Conservation (phyloP, 2,113 vertebrate genomes). For the Neogobius melanostomus region DNA sequence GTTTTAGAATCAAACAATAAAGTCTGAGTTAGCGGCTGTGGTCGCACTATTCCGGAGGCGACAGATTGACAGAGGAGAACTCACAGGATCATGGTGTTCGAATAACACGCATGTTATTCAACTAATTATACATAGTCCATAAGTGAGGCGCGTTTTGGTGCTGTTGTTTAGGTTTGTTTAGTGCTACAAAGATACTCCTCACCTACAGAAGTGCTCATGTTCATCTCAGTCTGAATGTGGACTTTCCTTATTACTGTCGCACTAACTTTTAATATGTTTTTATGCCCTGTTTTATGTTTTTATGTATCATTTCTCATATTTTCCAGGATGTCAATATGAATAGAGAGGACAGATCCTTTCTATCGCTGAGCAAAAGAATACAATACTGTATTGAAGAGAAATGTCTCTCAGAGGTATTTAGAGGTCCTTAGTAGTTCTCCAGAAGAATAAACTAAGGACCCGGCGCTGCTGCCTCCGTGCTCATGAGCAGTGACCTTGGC, state of each 20-base stretch:
- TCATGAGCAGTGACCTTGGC: slow-evolving; percentile 45
- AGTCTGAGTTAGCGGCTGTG: neutral
- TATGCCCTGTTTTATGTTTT: no score
- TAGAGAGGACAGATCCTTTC: neutral
- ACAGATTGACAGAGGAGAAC: slow-evolving; percentile 8
- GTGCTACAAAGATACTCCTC: no score
- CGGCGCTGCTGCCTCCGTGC: slow-evolving; percentile 25
- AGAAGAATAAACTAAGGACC: slow-evolving; percentile 28
- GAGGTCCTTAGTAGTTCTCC: no score
- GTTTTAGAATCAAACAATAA: slow-evolving; percentile 21
- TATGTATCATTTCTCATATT: no score
- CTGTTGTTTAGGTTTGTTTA: no score
- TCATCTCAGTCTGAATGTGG: no score
- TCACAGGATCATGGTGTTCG: slow-evolving; percentile 4
- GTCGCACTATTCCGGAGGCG: slow-evolving; percentile 13
- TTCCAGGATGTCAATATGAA: no score
- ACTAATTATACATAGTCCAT: no score
- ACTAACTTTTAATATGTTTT: no score
- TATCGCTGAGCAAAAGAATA: neutral
- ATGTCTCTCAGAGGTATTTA: neutral
- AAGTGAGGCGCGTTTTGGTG: no score
- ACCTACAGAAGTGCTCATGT: no score
- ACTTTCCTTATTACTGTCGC: no score
- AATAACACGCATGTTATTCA: neutral
- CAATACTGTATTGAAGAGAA: slow-evolving; percentile 25